These are phyloP conservation scores for Umimayanthus kanabou DNA, from an alignment of 92 coral and sea anemone genomes.

Conservation along the genomic window DNA sequence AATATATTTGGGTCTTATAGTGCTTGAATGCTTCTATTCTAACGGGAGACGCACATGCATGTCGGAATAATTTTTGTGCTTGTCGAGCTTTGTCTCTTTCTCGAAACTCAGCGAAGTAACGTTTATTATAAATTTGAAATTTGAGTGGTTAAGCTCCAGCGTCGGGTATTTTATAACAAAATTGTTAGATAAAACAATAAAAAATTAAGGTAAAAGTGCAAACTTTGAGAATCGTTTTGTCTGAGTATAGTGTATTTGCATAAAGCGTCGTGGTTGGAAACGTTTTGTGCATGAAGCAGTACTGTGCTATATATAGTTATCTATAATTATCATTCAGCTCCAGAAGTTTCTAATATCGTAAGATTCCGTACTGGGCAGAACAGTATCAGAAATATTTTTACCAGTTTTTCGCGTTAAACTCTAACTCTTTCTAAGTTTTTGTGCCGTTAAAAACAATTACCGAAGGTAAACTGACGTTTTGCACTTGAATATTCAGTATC, in stretches of 20 bases:
- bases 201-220: not conserved
- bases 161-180: not conserved
- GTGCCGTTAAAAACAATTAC: not conserved
- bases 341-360: not conserved
- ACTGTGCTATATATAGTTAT: not conserved
- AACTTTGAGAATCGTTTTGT: not conserved
- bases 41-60: too few species aligned
- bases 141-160: not conserved
- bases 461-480: not conserved
- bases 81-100: not conserved
- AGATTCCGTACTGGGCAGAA: not conserved
- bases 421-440: not conserved
- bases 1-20: not conserved
- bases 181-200: not conserved
- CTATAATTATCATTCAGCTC: not conserved
- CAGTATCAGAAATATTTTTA: not conserved
- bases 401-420: not conserved
- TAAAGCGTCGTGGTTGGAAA: conserved; percentile 2
- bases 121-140: not conserved
- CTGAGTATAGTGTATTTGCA: conserved; percentile 9
- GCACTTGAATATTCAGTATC: not conserved
- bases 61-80: too few species aligned
- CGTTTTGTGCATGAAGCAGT: not conserved
- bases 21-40: not conserved
- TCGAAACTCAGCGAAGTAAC: not conserved